Conservation (phyloP, 1,140 invertebrate species). For the Drosophila fuyamai region DNA sequence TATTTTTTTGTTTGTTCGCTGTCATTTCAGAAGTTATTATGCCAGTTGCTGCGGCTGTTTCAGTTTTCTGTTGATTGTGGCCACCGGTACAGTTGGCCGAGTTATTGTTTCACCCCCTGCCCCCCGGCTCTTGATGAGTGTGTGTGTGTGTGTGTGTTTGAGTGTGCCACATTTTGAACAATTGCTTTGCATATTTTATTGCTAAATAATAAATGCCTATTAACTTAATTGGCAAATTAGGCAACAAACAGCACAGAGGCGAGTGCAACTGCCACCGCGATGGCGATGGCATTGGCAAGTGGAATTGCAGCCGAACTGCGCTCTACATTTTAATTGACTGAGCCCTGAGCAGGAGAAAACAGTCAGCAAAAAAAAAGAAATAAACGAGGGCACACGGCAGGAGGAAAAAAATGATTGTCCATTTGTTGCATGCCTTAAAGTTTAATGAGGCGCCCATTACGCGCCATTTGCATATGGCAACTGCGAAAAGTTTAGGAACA, state of each 20-base stretch:
- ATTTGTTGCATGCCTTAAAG: conserved; percentile 62
- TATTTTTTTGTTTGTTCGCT: conserved; percentile 69
- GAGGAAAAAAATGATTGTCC: conserved; percentile 49
- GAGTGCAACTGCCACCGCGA: conserved; percentile 41
- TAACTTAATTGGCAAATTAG: conserved; percentile 83
- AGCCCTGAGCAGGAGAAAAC: conserved; percentile 23
- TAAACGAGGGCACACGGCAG: conserved; percentile 10
- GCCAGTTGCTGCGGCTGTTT: conserved; percentile 51
- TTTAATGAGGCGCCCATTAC: conserved; percentile 64
- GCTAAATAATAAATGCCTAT: conserved; percentile 84
- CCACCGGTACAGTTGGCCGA: conserved; percentile 67
- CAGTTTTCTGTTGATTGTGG: conserved; percentile 53
- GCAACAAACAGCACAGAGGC: conserved; percentile 59
- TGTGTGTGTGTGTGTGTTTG: conserved; percentile 21
- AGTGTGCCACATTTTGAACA: conserved; percentile 74
- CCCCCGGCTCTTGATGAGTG: conserved; percentile 2
- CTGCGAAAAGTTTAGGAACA: conserved; percentile 63
- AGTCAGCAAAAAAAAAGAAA: conserved; percentile 9
- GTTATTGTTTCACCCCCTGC: conserved; percentile 39
- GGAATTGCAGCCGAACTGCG: conserved; percentile 30
- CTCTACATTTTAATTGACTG: conserved; percentile 59
- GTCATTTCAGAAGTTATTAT: conserved; percentile 79
- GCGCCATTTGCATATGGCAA: conserved; percentile 69
- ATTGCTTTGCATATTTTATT: conserved; percentile 83
- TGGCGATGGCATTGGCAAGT: not conserved